Percentiles rank a stretch among this genome's conserved stretches.
phyloP scores from a whole-genome alignment of 1,140 invertebrate species.

The Mesaphorura yosii region DNA sequence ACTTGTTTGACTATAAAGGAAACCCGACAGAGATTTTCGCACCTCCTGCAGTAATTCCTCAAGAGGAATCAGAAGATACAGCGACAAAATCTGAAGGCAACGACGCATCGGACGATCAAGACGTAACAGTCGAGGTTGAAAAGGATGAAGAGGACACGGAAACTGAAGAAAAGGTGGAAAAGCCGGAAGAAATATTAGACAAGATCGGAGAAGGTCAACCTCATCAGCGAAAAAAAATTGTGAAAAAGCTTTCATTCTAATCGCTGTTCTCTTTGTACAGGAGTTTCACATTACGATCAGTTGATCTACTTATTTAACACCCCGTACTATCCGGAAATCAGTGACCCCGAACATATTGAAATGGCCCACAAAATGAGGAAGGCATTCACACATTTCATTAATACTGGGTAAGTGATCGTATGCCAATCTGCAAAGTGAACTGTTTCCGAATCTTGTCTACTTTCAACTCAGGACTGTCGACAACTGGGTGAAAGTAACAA shows the following conservation, averaged over 20 bases:
- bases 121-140: too few species aligned
- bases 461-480: not conserved
- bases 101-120: too few species aligned
- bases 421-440: not conserved
- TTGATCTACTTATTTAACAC: not conserved
- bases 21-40: constrained; percentile 8
- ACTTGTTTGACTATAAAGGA: constrained; percentile 18
- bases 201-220: too few species aligned
- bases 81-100: not conserved
- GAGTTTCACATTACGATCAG: not conserved
- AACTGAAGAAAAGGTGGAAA: too few species aligned
- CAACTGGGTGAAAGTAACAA: not conserved
- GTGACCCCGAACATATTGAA: not conserved
- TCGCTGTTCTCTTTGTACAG: too few species aligned
- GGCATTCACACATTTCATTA: not conserved
- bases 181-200: too few species aligned
- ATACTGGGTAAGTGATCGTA: not conserved
- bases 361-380: not conserved
- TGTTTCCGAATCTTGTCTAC: not conserved
- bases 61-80: not conserved
- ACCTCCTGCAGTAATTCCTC: constrained; percentile 2
- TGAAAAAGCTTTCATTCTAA: too few species aligned
- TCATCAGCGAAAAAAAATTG: too few species aligned
- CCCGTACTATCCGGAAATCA: not conserved
- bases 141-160: too few species aligned